These are phyloP conservation scores for Argopecten irradians DNA, from an alignment of 1,140 invertebrate genomes.

Conservation along the genomic window DNA sequence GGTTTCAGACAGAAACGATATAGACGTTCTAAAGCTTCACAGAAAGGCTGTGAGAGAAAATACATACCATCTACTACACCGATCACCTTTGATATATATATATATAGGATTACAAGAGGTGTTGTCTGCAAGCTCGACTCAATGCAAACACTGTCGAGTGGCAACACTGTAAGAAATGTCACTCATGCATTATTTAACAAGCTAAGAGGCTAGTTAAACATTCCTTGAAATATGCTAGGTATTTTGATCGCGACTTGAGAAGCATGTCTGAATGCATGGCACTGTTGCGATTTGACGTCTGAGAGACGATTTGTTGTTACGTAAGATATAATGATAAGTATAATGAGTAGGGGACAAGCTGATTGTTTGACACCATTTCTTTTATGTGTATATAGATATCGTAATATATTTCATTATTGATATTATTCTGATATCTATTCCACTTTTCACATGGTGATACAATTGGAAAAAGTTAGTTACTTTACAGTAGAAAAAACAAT, in stretches of 20 bases:
- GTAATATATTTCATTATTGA: too few species aligned
- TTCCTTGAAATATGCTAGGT: not conserved
- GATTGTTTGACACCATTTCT: not conserved
- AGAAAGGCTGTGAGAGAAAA: not conserved
- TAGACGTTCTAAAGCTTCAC: not conserved
- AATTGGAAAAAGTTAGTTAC: too few species aligned
- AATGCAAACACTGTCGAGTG: not conserved
- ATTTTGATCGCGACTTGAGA: constrained; percentile 6
- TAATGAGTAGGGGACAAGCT: not conserved
- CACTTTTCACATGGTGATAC: too few species aligned
- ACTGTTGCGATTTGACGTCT: not conserved
- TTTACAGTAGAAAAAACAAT: too few species aligned
- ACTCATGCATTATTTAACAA: not conserved
- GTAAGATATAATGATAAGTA: not conserved
- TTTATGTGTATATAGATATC: too few species aligned
- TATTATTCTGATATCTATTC: too few species aligned
- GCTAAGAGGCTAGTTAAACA: constrained; percentile 8
- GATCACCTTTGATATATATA: not conserved
- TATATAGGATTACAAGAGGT: not conserved
- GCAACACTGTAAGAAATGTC: not conserved
- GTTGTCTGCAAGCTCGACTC: not conserved
- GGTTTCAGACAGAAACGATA: not conserved
- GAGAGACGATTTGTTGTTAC: not conserved
- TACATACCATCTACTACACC: not conserved
- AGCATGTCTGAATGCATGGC: not conserved